Conservation (phyloP, 2,888 invertebrate species). For the Lasioglossum oenotherae region DNA sequence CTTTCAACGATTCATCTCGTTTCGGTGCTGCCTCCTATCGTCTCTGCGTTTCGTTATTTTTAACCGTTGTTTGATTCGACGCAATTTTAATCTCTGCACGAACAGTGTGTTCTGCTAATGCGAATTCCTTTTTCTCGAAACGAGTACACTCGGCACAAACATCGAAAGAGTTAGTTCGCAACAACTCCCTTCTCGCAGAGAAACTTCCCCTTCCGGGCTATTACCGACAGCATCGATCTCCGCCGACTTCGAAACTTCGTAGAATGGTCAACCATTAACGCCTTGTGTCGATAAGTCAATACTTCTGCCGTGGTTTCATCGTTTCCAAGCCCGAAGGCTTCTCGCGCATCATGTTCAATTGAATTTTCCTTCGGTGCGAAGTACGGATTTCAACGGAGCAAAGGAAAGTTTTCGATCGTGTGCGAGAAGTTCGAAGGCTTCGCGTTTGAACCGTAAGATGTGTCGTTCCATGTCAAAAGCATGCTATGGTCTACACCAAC, state of each 20-base stretch:
- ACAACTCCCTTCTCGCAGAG: background rate
- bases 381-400: background rate
- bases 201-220: background rate
- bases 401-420: background rate
- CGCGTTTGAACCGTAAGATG: background rate
- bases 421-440: background rate
- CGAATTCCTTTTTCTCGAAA: background rate
- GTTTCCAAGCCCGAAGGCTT: background rate
- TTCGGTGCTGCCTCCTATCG: background rate
- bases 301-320: background rate
- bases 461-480: background rate
- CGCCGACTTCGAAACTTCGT: background rate
- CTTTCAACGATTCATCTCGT: background rate
- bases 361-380: background rate
- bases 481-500: background rate
- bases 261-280: background rate
- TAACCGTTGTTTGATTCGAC: no score
- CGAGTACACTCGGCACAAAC: background rate
- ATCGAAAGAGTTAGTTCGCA: background rate
- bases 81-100: no score
- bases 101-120: no score
- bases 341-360: background rate
- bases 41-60: background rate
- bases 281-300: background rate
- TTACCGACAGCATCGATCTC: background rate